These are phyloP conservation scores for Borostomias antarcticus DNA, from an alignment of 2,797 vertebrate genomes.

Conservation along the genomic window DNA sequence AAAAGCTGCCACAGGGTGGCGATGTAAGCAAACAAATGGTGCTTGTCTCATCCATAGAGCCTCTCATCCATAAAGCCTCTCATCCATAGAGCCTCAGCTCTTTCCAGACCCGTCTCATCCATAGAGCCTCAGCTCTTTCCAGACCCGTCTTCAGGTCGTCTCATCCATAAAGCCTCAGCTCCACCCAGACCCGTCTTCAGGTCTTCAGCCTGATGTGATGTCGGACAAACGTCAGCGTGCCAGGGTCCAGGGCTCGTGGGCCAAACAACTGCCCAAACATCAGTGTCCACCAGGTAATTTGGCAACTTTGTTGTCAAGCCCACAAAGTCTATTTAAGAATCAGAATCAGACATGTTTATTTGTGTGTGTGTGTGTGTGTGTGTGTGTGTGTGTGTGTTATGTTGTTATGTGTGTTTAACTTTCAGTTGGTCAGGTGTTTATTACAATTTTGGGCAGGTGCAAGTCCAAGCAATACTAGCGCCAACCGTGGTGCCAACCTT, in stretches of 20 bases:
- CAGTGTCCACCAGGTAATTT: slow-evolving; percentile 49
- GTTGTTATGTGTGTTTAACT: not conserved
- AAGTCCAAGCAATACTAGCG: slow-evolving; percentile 30
- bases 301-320: not conserved
- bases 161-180: too few species aligned
- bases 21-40: not conserved
- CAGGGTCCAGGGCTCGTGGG: slow-evolving; percentile 93
- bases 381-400: not conserved
- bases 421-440: slow-evolving; percentile 4
- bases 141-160: too few species aligned
- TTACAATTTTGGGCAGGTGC: slow-evolving; percentile 19
- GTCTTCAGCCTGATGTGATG: slow-evolving; percentile 65
- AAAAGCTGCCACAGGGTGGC: not conserved
- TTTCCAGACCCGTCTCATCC: too few species aligned
- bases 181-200: too few species aligned
- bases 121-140: not conserved
- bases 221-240: slow-evolving; percentile 82
- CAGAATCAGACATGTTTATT: too few species aligned
- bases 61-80: too few species aligned
- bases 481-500: slow-evolving; percentile 16
- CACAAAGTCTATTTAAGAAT: too few species aligned
- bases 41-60: slow-evolving; percentile 5
- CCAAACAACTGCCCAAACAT: slow-evolving; percentile 64
- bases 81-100: too few species aligned
- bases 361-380: too few species aligned